Evolutionary conservation across 2,797 vertebrate genomes (phyloP).

Genomic region (Carapus acus): DNA sequence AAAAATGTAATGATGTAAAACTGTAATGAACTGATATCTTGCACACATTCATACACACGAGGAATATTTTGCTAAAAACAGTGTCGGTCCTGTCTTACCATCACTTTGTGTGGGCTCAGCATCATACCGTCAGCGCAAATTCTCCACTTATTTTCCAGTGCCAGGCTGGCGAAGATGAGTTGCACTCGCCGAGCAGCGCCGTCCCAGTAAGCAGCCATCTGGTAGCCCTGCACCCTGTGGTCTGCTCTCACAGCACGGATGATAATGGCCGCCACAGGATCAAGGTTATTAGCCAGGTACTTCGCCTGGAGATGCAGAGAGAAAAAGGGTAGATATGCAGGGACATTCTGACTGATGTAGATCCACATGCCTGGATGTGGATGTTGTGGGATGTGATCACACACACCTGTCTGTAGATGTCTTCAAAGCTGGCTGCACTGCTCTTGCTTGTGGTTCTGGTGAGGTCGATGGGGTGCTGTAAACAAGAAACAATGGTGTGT

Average conservation of each 20-base stretch:
- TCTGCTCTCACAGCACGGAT: constrained; percentile 67
- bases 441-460: constrained; percentile 49
- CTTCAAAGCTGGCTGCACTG: constrained; percentile 67
- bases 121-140: constrained; percentile 75
- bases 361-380: background rate
- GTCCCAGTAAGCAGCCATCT: constrained; percentile 72
- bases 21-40: background rate
- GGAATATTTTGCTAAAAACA: background rate
- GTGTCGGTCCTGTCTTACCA: constrained; percentile 59
- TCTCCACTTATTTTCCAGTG: constrained; percentile 71
- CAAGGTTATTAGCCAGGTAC: constrained; percentile 63
- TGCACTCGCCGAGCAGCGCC: constrained; percentile 64
- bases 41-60: background rate
- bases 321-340: constrained; percentile 11
- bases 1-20: background rate
- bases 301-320: constrained; percentile 62
- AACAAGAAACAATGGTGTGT: constrained; percentile 10
- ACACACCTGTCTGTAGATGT: constrained; percentile 59
- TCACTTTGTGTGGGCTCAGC: constrained; percentile 74
- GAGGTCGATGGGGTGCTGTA: constrained; percentile 44
- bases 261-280: constrained; percentile 65
- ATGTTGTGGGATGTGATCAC: background rate
- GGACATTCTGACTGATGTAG: too few relatives aligned
- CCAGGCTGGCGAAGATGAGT: constrained; percentile 71
- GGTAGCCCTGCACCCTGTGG: constrained; percentile 72